Evolutionary conservation across 2,888 invertebrate species (phyloP).

Genomic region (Globia sparganii): DNA sequence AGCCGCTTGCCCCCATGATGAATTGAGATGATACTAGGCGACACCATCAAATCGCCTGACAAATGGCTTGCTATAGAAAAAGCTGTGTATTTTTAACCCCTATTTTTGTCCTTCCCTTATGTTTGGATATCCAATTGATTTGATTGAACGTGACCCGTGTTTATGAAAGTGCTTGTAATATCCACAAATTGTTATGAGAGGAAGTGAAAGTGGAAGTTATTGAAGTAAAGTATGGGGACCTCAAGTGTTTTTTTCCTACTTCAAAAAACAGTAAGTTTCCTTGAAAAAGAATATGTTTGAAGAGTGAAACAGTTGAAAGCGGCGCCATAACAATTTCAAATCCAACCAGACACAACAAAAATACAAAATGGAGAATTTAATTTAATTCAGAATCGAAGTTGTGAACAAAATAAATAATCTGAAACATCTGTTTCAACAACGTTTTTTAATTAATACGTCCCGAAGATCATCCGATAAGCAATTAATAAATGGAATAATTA

Average conservation of each 20-base stretch:
- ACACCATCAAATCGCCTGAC: conserved; percentile 62
- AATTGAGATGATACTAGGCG: conserved; percentile 62
- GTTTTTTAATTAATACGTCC: conserved; percentile 51
- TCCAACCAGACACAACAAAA: neutral
- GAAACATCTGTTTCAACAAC: conserved; percentile 32
- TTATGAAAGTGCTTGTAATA: conserved; percentile 28
- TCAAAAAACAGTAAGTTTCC: too few species aligned
- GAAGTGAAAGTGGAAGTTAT: conserved; percentile 8
- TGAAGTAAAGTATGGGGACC: conserved; percentile 23
- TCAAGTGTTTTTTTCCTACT: conserved; percentile 19
- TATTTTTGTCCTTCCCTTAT: conserved; percentile 15
- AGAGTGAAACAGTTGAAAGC: neutral
- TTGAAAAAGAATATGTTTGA: neutral
- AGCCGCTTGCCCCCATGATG: conserved; percentile 57
- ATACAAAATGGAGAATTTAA: neutral
- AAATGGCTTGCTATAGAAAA: conserved; percentile 57
- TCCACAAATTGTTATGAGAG: conserved; percentile 38
- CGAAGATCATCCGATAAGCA: conserved; percentile 43
- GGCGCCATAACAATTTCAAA: neutral
- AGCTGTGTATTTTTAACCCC: conserved; percentile 45
- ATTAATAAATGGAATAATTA: conserved; percentile 36
- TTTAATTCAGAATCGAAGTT: conserved; percentile 18
- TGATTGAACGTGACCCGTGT: conserved; percentile 47
- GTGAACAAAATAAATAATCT: conserved; percentile 5
- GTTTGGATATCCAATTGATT: conserved; percentile 63